Percentiles rank a stretch among this genome's conserved stretches.
Evolutionary conservation across 2,113 vertebrate species (phyloP).

Genomic region (Pelodiscus sinensis): DNA sequence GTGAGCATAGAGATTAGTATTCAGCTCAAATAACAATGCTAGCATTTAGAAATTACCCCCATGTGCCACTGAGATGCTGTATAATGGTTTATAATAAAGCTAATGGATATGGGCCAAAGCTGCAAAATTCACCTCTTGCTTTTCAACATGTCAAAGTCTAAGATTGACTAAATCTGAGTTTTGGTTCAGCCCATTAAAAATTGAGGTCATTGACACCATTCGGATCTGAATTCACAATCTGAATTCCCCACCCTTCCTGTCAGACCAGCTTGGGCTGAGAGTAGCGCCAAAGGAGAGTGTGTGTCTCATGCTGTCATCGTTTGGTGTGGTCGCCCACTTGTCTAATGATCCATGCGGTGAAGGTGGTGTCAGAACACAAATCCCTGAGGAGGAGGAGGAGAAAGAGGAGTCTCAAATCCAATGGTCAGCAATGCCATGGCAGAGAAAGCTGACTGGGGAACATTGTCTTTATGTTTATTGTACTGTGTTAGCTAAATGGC

Average conservation of each 20-base stretch:
- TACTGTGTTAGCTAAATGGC: background rate
- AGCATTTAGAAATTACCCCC: background rate
- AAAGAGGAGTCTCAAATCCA: background rate
- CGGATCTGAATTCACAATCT: background rate
- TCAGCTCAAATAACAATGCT: background rate
- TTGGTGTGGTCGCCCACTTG: background rate
- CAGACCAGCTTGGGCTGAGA: background rate
- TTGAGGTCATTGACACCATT: background rate
- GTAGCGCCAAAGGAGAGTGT: background rate
- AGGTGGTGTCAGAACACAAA: background rate
- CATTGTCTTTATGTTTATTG: background rate
- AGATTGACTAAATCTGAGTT: background rate
- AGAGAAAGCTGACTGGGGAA: background rate
- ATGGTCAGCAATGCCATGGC: fast-evolving
- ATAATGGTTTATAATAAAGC: fast-evolving
- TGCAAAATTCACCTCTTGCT: background rate
- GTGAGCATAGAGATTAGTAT: background rate
- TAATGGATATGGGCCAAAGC: background rate
- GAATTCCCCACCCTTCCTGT: background rate
- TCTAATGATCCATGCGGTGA: background rate
- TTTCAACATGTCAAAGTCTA: background rate
- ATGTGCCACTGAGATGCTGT: background rate
- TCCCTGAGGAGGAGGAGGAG: background rate
- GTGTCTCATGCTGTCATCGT: background rate
- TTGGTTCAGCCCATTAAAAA: background rate